These are phyloP conservation scores for Crocidura indochinensis DNA, from an alignment of 2,797 vertebrate species.

Conservation along the genomic window DNA sequence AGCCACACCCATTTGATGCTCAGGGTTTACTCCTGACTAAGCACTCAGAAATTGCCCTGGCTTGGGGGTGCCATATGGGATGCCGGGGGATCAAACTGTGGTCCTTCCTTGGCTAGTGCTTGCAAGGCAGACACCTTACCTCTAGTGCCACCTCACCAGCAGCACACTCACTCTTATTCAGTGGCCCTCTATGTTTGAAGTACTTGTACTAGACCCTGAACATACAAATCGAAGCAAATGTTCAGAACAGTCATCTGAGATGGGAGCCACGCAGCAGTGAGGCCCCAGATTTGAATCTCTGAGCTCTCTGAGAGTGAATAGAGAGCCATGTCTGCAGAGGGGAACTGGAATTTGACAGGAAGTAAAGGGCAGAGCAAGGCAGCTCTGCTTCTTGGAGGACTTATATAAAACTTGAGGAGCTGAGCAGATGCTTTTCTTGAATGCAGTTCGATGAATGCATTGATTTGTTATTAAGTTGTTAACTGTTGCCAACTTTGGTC, in stretches of 20 bases:
- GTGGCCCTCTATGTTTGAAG: rapidly evolving
- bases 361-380: rapidly evolving
- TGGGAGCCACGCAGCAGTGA: not conserved
- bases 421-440: not conserved
- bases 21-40: no score
- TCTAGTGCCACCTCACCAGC: no score
- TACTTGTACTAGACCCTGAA: not conserved
- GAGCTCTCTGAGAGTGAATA: not conserved
- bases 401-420: not conserved
- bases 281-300: not conserved
- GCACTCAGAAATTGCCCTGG: no score
- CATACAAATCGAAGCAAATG: not conserved
- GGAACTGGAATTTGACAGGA: not conserved
- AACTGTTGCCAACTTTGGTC: not conserved
- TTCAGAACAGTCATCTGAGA: not conserved
- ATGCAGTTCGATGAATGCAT: not conserved
- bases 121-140: no score
- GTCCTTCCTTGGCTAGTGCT: no score
- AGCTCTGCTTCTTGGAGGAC: not conserved
- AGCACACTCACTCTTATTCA: not conserved
- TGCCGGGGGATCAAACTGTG: no score
- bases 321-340: not conserved
- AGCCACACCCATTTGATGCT: no score
- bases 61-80: no score
- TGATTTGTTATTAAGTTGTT: not conserved